Percentiles rank a stretch among this genome's conserved stretches.
Conservation (phyloP, 2,888 invertebrate genomes). For the Orchestes rusci region DNA sequence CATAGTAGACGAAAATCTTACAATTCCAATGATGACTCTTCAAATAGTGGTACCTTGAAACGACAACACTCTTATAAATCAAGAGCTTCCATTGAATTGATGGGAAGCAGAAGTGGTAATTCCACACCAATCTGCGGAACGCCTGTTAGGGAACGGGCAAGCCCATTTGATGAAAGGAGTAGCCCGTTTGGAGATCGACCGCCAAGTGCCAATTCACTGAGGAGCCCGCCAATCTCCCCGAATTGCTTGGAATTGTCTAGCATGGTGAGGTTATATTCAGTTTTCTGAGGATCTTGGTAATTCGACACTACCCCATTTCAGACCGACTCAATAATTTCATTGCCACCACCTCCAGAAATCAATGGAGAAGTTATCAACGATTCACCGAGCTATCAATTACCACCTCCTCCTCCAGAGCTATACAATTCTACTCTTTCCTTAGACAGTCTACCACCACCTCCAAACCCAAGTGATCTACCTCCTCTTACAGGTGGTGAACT, state of each 20-base stretch:
- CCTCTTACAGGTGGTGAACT: conserved; percentile 50
- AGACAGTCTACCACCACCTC: conserved; percentile 76
- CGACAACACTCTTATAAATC: conserved; percentile 53
- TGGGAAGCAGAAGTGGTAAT: conserved; percentile 44
- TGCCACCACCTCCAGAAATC: conserved; percentile 50
- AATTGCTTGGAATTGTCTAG: conserved; percentile 35
- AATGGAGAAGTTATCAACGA: conserved; percentile 44
- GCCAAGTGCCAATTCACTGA: conserved; percentile 34
- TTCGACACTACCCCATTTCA: conserved; percentile 35
- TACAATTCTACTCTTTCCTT: conserved; percentile 70
- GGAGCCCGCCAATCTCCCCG: conserved; percentile 34
- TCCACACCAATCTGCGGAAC: conserved; percentile 48
- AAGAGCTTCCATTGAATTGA: conserved; percentile 36
- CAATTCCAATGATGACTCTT: conserved; percentile 40
- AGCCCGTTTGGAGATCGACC: conserved; percentile 34
- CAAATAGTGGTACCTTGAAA: conserved; percentile 48
- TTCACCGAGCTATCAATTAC: conserved; percentile 51
- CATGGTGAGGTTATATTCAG: conserved; percentile 37
- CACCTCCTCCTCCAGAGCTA: conserved; percentile 68
- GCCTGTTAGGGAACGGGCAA: conserved; percentile 46
- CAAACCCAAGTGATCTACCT: conserved; percentile 54
- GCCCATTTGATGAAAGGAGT: conserved; percentile 41
- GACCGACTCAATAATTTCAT: conserved; percentile 51
- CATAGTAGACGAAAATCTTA: conserved; percentile 48
- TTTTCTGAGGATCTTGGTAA: neutral